phyloP scores from a whole-genome alignment of 1,140 invertebrate genomes.

The Octopus bimaculoides region DNA sequence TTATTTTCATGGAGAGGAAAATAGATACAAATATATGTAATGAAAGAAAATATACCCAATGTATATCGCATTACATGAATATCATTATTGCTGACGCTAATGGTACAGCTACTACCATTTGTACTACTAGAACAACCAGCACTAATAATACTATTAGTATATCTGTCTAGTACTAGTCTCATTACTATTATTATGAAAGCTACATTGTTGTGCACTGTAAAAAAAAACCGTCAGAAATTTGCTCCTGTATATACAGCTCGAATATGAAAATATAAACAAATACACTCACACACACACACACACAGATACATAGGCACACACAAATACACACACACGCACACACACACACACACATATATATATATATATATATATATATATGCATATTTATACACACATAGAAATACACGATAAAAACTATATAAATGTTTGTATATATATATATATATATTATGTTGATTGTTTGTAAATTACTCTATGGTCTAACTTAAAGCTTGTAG shows the following conservation, averaged over 20 bases:
- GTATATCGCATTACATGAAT: no score
- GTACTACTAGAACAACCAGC: no score
- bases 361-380: neutral
- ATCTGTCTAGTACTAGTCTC: neutral
- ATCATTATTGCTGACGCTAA: no score
- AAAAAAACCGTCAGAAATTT: neutral
- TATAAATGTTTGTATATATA: no score
- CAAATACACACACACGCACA: constrained; percentile 11
- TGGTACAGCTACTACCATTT: no score
- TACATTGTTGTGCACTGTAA: neutral
- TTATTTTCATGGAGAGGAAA: neutral
- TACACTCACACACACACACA: constrained; percentile 5
- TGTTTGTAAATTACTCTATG: neutral
- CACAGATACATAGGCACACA: neutral
- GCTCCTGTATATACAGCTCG: neutral
- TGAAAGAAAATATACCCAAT: no score
- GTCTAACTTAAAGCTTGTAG: neutral
- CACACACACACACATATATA: constrained; percentile 9
- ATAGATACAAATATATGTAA: no score
- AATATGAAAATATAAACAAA: constrained; percentile 16
- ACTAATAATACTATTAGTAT: neutral
- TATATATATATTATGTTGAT: neutral
- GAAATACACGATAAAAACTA: neutral
- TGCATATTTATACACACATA: neutral
- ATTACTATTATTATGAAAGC: neutral